phyloP scores from a whole-genome alignment of 2,888 invertebrate genomes.

The Frankliniella fusca region DNA sequence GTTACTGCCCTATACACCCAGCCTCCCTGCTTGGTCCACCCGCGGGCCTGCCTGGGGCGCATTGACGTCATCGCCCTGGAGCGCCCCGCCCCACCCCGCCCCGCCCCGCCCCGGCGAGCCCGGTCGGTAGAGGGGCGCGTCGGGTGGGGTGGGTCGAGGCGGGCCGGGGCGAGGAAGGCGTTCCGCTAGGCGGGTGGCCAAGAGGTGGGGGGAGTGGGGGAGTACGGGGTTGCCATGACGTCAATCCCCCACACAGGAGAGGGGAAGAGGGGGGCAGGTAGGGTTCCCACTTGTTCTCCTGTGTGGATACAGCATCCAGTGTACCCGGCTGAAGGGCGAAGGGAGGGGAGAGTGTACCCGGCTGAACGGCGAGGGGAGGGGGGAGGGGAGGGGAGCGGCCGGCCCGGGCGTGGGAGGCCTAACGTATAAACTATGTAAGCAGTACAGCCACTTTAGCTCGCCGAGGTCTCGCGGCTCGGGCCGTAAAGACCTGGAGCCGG shows the following conservation, averaged over 20 bases:
- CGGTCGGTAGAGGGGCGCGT: no score
- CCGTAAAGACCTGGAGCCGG: neutral
- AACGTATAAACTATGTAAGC: neutral
- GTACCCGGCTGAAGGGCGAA: neutral
- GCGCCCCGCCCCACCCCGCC: neutral
- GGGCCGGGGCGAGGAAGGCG: no score
- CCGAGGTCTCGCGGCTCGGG: neutral
- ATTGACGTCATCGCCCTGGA: constrained; percentile 5
- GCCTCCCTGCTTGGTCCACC: neutral
- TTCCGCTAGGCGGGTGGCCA: no score
- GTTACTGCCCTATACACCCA: neutral
- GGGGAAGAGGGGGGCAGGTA: neutral
- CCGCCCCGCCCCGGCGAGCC: no score
- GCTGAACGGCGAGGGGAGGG: neutral
- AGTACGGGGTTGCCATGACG: neutral
- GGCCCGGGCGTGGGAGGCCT: neutral
- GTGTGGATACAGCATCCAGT: neutral
- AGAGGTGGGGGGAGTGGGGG: neutral
- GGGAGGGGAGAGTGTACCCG: neutral
- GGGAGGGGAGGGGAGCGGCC: neutral
- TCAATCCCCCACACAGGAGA: neutral
- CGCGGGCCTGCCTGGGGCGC: neutral
- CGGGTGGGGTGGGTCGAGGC: no score
- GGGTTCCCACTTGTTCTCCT: neutral
- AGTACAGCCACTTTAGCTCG: neutral